These are phyloP conservation scores for Hemitrygon akajei DNA, from an alignment of 2,797 vertebrate genomes.

Conservation along the genomic window DNA sequence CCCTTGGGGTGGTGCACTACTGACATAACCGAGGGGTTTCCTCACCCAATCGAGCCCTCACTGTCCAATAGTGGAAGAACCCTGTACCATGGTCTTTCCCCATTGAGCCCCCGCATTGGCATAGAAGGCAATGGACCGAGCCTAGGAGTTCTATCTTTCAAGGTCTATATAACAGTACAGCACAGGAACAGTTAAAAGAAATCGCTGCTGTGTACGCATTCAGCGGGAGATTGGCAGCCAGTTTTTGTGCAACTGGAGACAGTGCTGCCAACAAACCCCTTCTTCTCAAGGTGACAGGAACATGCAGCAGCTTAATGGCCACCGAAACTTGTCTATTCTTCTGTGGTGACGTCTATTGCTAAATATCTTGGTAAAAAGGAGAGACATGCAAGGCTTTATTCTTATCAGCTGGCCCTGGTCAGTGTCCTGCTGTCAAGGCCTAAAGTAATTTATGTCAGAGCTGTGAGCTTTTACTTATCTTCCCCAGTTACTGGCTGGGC, in stretches of 20 bases:
- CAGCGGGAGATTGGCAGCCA: conserved; percentile 43
- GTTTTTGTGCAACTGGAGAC: conserved; percentile 51
- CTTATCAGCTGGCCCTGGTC: conserved; percentile 81
- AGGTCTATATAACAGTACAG: too few species aligned
- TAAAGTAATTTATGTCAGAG: conserved; percentile 80
- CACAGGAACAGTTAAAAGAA: background rate
- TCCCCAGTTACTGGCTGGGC: conserved; percentile 58
- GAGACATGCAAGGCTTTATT: conserved; percentile 60
- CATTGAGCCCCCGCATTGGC: too few species aligned
- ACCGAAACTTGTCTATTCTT: conserved; percentile 58
- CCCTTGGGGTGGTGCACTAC: too few species aligned
- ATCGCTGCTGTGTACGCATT: background rate
- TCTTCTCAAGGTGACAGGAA: conserved; percentile 56
- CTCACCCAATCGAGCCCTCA: too few species aligned
- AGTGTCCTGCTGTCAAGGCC: conserved; percentile 83
- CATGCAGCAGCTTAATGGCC: conserved; percentile 51
- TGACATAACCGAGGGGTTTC: too few species aligned
- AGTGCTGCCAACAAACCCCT: conserved; percentile 49
- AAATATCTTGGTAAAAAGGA: conserved; percentile 56
- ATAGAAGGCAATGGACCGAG: too few species aligned
- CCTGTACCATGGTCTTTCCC: too few species aligned
- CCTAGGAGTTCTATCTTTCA: too few species aligned
- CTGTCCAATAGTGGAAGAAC: too few species aligned
- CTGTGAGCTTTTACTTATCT: conserved; percentile 83
- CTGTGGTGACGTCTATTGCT: conserved; percentile 58